A percentile compares a stretch with the other conserved stretches of the same genome.
Evolutionary conservation across 2,113 vertebrate genomes (phyloP).

Genomic region (Prionailurus viverrinus): DNA sequence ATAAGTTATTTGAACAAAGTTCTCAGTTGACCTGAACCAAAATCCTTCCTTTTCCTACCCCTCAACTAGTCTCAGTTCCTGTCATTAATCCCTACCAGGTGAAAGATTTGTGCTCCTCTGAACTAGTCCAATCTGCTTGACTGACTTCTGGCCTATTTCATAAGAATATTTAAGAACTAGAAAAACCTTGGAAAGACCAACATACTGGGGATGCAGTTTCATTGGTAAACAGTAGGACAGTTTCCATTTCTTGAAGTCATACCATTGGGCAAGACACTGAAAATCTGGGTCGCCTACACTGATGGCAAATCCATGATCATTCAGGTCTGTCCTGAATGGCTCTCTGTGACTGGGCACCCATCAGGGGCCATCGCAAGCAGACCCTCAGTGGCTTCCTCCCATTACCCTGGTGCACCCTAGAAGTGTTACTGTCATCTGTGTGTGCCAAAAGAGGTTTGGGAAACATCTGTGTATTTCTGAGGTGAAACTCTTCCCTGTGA

Average conservation of each 20-base stretch:
- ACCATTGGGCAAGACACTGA: neutral
- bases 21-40: neutral
- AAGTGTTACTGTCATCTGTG: neutral
- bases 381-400: neutral
- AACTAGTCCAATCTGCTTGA: neutral
- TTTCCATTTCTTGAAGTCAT: neutral
- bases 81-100: neutral
- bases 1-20: neutral
- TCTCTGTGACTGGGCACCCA: neutral
- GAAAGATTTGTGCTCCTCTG: neutral
- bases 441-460: neutral
- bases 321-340: neutral
- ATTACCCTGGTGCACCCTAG: too few relatives aligned
- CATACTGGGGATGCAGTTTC: neutral
- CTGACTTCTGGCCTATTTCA: neutral
- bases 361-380: rapidly evolving
- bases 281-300: neutral
- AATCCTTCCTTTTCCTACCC: neutral
- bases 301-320: too few relatives aligned
- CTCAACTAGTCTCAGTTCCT: neutral
- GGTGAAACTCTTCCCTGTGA: neutral
- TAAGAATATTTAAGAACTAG: neutral
- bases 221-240: neutral
- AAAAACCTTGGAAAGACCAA: neutral
- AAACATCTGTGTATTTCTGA: neutral